Percentiles rank a stretch among this genome's conserved stretches.
phyloP scores from a whole-genome alignment of 92 coral and sea anemone species.

The Nematostella vectensis region DNA sequence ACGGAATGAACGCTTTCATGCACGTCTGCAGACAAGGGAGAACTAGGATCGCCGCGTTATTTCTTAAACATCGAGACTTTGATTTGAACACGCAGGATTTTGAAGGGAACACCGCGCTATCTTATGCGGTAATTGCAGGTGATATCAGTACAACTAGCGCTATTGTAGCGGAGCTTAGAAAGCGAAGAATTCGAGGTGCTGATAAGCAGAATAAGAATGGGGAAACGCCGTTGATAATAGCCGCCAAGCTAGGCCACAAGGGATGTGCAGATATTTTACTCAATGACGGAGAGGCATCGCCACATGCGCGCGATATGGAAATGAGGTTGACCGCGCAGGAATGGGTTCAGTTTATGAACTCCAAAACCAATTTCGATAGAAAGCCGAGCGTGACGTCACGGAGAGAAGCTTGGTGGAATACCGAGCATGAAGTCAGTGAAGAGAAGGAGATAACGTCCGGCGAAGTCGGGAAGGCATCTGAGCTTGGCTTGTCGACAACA shows the following conservation, averaged over 20 bases:
- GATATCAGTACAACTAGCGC: constrained; percentile 32
- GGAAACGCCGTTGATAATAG: constrained; percentile 63
- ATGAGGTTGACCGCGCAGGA: constrained; percentile 45
- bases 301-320: constrained; percentile 57
- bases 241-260: constrained; percentile 36
- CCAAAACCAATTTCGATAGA: not conserved
- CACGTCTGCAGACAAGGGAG: constrained; percentile 53
- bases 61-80: constrained; percentile 32
- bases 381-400: too few species aligned
- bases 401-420: too few species aligned
- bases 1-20: constrained; percentile 54
- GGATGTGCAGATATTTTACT: constrained; percentile 29
- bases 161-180: constrained; percentile 36
- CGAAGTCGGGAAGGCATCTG: too few species aligned
- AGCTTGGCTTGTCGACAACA: too few species aligned
- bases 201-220: constrained; percentile 56
- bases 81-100: constrained; percentile 40
- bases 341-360: constrained; percentile 14
- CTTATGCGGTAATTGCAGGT: constrained; percentile 44
- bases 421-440: not conserved
- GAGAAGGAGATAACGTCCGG: too few species aligned
- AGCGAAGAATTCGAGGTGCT: constrained; percentile 24
- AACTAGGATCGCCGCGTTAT: constrained; percentile 24
- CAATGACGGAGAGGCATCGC: constrained; percentile 47
- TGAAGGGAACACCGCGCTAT: constrained; percentile 50